Evolutionary conservation across 2,888 invertebrate genomes (phyloP).

Genomic region (Gnatocerus cornutus): DNA sequence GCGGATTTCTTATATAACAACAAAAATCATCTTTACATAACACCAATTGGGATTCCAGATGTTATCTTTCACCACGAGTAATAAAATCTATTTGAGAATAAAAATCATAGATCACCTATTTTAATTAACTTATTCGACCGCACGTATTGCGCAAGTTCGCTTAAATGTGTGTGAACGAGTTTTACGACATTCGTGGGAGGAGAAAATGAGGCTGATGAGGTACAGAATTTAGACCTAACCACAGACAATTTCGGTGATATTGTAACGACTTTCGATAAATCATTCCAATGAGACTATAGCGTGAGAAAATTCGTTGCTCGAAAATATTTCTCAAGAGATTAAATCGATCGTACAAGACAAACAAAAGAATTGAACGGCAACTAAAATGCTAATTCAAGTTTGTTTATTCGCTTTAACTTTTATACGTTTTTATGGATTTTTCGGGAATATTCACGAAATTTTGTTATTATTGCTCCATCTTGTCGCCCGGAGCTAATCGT

Average conservation of each 20-base stretch:
- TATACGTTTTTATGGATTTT: too few species aligned
- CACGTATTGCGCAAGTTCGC: constrained; percentile 22
- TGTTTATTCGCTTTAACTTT: too few species aligned
- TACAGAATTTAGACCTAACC: constrained; percentile 22
- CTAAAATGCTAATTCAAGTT: too few species aligned
- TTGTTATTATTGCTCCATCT: constrained; percentile 1
- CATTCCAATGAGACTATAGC: background rate
- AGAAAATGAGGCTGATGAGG: constrained; percentile 30
- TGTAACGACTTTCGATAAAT: constrained; percentile 16
- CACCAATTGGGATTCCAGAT: constrained; percentile 25
- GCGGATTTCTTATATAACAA: constrained; percentile 33
- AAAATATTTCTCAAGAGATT: too few species aligned
- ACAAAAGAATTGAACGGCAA: too few species aligned
- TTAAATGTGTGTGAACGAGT: constrained; percentile 22
- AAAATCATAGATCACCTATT: constrained; percentile 35
- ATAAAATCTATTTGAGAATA: constrained; percentile 10
- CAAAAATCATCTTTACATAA: constrained; percentile 35
- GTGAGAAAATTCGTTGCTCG: background rate
- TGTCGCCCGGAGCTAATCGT: constrained; percentile 22
- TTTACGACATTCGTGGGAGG: constrained; percentile 30
- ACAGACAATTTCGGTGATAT: constrained; percentile 25
- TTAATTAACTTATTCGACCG: constrained; percentile 38
- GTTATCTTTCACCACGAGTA: constrained; percentile 25
- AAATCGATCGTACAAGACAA: too few species aligned
- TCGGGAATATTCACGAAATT: too few species aligned